phyloP scores from a whole-genome alignment of 92 coral and sea anemone genomes.

The Bergia puertoricense region DNA sequence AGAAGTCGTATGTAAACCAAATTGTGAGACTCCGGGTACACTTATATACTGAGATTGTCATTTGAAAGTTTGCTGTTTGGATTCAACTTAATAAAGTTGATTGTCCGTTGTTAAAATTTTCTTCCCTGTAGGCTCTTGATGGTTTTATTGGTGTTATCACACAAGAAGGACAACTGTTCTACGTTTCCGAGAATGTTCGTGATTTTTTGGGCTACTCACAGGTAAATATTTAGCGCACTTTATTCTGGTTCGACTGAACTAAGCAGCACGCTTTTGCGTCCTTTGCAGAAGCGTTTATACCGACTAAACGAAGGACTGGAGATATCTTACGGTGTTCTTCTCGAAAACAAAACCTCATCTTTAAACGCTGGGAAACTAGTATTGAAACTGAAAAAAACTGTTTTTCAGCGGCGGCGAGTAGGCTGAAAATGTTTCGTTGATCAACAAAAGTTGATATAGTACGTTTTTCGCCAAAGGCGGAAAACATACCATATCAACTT shows the following conservation, averaged over 20 bases:
- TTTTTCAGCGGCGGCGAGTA: no score
- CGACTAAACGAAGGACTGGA: background rate
- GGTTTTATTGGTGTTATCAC: constrained; percentile 97
- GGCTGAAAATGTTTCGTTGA: no score
- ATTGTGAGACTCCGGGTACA: no score
- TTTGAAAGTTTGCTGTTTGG: no score
- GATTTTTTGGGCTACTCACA: constrained; percentile 98
- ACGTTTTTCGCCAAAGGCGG: no score
- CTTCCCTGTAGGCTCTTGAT: constrained; percentile 80
- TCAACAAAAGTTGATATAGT: no score
- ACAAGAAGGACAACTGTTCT: constrained; percentile 96
- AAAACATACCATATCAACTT: no score
- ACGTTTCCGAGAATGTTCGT: constrained; percentile 98
- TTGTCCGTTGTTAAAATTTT: background rate
- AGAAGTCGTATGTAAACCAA: background rate
- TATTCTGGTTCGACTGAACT: background rate
- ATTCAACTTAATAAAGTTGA: no score
- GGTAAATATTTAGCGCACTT: constrained; percentile 43
- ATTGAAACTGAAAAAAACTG: no score
- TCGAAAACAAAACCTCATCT: background rate
- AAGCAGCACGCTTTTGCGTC: background rate
- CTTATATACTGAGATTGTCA: no score
- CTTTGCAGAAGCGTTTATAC: background rate
- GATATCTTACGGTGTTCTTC: background rate
- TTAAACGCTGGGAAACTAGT: no score